Conservation (phyloP, 2,113 vertebrate genomes). For the Mobula birostris region DNA sequence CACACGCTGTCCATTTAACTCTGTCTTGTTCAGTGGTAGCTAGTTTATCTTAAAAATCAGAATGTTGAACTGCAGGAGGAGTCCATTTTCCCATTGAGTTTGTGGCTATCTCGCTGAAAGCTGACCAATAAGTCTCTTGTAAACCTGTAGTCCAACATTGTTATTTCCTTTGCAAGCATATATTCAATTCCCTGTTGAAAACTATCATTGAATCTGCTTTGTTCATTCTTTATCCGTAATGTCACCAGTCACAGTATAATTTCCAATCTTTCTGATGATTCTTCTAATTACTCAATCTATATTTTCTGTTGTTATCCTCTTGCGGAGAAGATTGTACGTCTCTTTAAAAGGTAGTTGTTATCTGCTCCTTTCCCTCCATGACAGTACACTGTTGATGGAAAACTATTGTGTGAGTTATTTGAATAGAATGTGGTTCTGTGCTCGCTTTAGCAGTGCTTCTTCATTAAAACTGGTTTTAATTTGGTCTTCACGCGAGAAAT, state of each 20-base stretch:
- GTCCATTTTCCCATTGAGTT: not conserved
- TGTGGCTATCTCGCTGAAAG: not conserved
- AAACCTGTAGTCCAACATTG: too few species aligned
- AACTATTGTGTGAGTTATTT: not conserved
- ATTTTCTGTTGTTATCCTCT: not conserved
- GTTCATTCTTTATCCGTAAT: not conserved
- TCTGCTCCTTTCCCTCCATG: not conserved
- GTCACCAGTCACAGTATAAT: not conserved
- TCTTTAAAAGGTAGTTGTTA: not conserved
- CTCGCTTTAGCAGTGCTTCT: not conserved
- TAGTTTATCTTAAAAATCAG: too few species aligned
- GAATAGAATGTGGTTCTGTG: not conserved
- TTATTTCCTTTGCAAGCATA: too few species aligned
- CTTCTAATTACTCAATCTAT: not conserved
- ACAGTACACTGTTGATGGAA: not conserved
- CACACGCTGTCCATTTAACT: too few species aligned
- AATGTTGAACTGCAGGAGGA: too few species aligned
- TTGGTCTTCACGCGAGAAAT: not conserved
- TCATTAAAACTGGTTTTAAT: constrained; percentile 27
- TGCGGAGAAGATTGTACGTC: not conserved
- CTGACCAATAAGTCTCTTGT: too few species aligned
- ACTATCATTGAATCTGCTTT: not conserved
- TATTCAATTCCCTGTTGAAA: not conserved
- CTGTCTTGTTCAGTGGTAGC: too few species aligned
- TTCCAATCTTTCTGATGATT: too few species aligned